Conservation (phyloP, 2,113 vertebrate species). For the Leucoraja erinaceus region DNA sequence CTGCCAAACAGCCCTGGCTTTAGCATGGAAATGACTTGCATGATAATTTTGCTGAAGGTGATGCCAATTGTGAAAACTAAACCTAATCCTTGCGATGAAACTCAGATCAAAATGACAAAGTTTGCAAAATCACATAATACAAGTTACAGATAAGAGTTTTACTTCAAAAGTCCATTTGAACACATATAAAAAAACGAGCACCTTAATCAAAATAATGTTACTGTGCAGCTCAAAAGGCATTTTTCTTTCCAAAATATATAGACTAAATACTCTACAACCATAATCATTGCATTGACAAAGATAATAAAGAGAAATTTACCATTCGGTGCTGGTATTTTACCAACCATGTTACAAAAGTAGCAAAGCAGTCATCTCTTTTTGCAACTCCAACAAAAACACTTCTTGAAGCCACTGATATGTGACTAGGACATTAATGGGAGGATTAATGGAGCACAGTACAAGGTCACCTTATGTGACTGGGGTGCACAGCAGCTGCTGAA, state of each 20-base stretch:
- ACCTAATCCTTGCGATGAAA: background rate
- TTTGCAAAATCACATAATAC: background rate
- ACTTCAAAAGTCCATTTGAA: background rate
- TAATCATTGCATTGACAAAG: background rate
- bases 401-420: background rate
- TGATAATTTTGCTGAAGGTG: background rate
- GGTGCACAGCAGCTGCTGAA: background rate
- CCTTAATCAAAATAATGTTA: background rate
- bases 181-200: background rate
- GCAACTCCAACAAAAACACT: background rate
- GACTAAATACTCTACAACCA: background rate
- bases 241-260: background rate
- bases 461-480: conserved; percentile 20
- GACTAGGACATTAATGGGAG: conserved; percentile 13
- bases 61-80: background rate
- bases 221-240: background rate
- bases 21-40: background rate
- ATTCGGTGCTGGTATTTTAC: background rate
- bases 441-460: conserved; percentile 17
- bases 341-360: background rate
- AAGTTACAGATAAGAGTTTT: background rate
- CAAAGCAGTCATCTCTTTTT: background rate
- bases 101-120: background rate
- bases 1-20: background rate
- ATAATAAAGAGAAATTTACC: background rate